Conservation (phyloP, 2,888 invertebrate species). For the Pammene aurita region DNA sequence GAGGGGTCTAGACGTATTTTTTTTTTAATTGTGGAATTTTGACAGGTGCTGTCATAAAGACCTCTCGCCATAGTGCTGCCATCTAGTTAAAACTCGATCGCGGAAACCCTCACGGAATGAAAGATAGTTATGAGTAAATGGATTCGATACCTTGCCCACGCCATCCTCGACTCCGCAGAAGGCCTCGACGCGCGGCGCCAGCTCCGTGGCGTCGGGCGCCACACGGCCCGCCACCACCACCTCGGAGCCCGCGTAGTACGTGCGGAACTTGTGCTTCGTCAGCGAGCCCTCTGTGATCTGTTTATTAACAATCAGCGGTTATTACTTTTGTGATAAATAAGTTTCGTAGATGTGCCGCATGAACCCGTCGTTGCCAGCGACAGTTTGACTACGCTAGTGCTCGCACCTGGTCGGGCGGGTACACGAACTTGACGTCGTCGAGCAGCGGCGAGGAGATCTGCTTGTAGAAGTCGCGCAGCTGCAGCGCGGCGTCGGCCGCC, state of each 20-base stretch:
- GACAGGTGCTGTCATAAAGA: too few species aligned
- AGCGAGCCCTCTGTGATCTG: conserved; percentile 75
- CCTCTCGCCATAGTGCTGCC: too few species aligned
- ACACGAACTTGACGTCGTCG: conserved; percentile 85
- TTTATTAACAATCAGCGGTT: neutral
- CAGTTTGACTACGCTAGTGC: neutral
- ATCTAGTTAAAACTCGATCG: too few species aligned
- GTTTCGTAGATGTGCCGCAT: too few species aligned
- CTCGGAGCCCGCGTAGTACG: conserved; percentile 86
- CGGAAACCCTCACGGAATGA: too few species aligned
- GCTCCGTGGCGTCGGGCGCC: conserved; percentile 51
- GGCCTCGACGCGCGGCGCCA: conserved; percentile 59
- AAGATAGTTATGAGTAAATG: neutral
- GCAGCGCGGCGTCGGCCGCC: conserved; percentile 86
- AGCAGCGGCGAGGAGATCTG: conserved; percentile 88
- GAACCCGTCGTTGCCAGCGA: too few species aligned
- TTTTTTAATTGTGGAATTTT: too few species aligned
- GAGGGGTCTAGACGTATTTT: too few species aligned
- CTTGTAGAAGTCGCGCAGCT: conserved; percentile 86
- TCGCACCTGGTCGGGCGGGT: conserved; percentile 80
- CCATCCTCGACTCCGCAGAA: conserved; percentile 62
- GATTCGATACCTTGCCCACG: conserved; percentile 54
- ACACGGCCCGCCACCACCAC: conserved; percentile 84
- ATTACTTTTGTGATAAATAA: too few species aligned
- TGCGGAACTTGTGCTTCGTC: conserved; percentile 82